Evolutionary conservation across 1,140 invertebrate species (phyloP), one percentile per base, ranked within the genome.

Genomic region (Nephila pilipes): DNA sequence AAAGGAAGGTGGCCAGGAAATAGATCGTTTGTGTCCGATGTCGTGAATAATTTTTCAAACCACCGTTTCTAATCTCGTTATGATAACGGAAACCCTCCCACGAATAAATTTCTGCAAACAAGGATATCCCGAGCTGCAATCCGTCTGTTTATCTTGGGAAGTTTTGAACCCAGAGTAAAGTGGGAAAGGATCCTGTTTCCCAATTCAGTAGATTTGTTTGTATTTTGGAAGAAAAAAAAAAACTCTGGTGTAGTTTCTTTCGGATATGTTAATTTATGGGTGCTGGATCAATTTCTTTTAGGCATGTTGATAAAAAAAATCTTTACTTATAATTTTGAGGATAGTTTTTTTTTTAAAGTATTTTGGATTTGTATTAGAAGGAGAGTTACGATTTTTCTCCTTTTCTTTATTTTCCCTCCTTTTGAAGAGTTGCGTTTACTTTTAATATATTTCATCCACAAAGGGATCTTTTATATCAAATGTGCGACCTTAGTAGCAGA

Each of bases 61-160:
- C 69, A 16, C 32, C 18, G 29, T 75, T 75, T 75, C 69, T 75
- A 75, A 75, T 75, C 69, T 75, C 69, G 69, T 75, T 75, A 75
- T 32, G 69, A 75, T 75, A 75, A 75, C 14, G 32, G 69, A 36
- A 75, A 75, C 18, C 32, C 29, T 29, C 32, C 3, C 32, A 14
- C 36, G 69, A 75, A 75, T 75, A 75, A 75, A 75, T 75, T 75
- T 36, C 69, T 32, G 29, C 69, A 32, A 36, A 29, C 29, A 32
- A 75, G 18, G 32, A 18, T 18, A 32, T 32, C 29, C 29, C 18
- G 14, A 32, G 69, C 14, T 75, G 16, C 69, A 32, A 32, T 18
- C 69, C 69, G 14, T 75, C 12, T 75, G 69, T 75, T 75, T 75
- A 36, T 75, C 69, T 75, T 75, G 25, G 25, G 29, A 46, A 75